These are phyloP conservation scores for Varecia variegata DNA, from an alignment of 2,797 vertebrate genomes.

Conservation along the genomic window DNA sequence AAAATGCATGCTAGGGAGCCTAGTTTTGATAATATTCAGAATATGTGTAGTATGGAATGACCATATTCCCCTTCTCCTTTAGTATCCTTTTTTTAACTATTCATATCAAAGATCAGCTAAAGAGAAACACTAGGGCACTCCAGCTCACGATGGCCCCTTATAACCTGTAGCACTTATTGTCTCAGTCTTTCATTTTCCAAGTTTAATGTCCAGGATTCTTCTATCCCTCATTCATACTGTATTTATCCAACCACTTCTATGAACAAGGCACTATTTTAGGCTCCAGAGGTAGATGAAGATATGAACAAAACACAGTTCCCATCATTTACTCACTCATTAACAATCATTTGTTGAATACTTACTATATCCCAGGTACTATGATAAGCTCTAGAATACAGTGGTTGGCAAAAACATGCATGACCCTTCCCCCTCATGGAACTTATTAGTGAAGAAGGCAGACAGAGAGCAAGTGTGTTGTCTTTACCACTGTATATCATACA, in stretches of 20 bases:
- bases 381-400: constrained; percentile 3
- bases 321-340: constrained; percentile 6
- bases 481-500: background rate
- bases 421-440: background rate
- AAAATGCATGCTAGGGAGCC: background rate
- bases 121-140: background rate
- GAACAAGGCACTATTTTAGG: constrained; percentile 2
- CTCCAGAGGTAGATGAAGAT: background rate
- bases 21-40: background rate
- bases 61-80: background rate
- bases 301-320: constrained; percentile 24
- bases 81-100: background rate
- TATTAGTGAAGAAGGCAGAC: background rate
- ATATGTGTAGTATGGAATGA: background rate
- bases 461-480: background rate
- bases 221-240: background rate
- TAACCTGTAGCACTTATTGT: background rate
- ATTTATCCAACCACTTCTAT: background rate
- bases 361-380: background rate
- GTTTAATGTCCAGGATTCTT: background rate
- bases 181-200: background rate
- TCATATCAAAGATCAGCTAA: background rate
- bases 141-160: background rate
- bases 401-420: background rate
- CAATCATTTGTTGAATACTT: constrained; percentile 14